Evolutionary conservation across 1,140 invertebrate species (phyloP), one percentile per base, ranked within the genome.

Genomic region (Micrasema longulum): DNA sequence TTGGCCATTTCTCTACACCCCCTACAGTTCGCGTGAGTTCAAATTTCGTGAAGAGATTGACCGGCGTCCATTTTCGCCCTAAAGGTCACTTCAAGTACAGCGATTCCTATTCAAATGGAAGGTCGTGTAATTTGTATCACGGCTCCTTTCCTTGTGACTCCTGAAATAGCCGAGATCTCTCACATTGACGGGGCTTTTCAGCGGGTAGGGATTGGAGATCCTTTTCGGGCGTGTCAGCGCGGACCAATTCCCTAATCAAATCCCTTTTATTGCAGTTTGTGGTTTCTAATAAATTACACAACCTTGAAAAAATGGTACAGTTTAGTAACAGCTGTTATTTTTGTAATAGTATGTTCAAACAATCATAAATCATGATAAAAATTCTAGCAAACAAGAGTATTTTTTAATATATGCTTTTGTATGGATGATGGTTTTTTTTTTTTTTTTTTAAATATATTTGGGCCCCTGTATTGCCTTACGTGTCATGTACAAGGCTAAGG

Each of bases 21-120:
- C 26, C 26, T 31, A 31, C 26, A 31, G 26, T 31, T 31, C 26
- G 26, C 26, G 26, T 31, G 26, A 31, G 23, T 60, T 20, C 55
- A 60, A 60, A 38, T 41, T 14, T 60, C 36, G 55, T 38, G 36
- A n/a, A 60, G 36, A 35, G 55, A 38, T 64, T 64, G 45, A 47
- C 62, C 62, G 62, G 6, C 22, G 7, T 4, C 62, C 43, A 5
- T 14, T 4, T n/a, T 16, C 36, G 41, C 18, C 16, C 36, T 31
- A 18, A 38, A 18, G 45, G 35, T 47, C 64, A 48, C 45, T n/a
- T 14, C 31, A 52, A 53, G 48, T 48, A 66, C 43, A 7, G 35
- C 35, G 31, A 66, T 66, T 66, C 64, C 48, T 53, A 66, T 66
- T 66, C 64, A 66, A 66, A 66, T 66, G 48, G 47, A 22, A n/a